Evolutionary conservation across 1,140 invertebrate genomes (phyloP).

Genomic region (Aphelenchoides avenae): DNA sequence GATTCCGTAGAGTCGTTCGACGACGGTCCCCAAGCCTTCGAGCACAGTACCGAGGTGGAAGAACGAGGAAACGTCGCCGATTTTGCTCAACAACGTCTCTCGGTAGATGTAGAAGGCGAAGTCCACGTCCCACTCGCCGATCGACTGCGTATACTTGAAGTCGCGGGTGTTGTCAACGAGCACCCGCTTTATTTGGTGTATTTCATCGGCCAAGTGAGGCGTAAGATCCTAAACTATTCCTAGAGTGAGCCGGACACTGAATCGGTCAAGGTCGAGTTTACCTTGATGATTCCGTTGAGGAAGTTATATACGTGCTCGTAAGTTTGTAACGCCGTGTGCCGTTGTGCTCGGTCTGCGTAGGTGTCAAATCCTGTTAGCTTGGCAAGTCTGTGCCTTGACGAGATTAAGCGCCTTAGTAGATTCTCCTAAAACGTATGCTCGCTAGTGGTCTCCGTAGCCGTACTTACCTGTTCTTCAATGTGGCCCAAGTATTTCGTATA

Average conservation of each 20-base stretch:
- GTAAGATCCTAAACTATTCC: no score
- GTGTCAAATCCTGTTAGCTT: slow-evolving; percentile 52
- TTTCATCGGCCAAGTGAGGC: slow-evolving; percentile 13
- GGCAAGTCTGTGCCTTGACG: slow-evolving; percentile 42
- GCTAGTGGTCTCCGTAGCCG: no score
- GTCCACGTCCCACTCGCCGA: slow-evolving; percentile 41
- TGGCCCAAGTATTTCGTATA: slow-evolving; percentile 25
- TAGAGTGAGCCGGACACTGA: no score
- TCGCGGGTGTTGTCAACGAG: neutral
- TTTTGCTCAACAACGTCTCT: neutral
- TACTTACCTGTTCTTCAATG: slow-evolving; percentile 35
- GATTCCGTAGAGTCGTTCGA: slow-evolving; percentile 37
- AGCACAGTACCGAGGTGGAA: slow-evolving; percentile 29
- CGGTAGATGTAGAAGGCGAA: slow-evolving; percentile 14
- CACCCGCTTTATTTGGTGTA: slow-evolving; percentile 14
- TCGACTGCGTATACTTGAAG: neutral
- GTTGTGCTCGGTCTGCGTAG: slow-evolving; percentile 54
- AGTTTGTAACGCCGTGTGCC: slow-evolving; percentile 41
- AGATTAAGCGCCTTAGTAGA: slow-evolving; percentile 30
- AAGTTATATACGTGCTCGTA: slow-evolving; percentile 52
- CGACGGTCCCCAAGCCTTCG: slow-evolving; percentile 30
- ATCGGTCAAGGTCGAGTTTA: no score
- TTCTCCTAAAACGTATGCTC: slow-evolving; percentile 37
- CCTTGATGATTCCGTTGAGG: slow-evolving; percentile 40
- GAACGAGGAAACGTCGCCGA: slow-evolving; percentile 19